Evolutionary conservation across 1,140 invertebrate species (phyloP).

Genomic region (Pogonomyrmex californicus): DNA sequence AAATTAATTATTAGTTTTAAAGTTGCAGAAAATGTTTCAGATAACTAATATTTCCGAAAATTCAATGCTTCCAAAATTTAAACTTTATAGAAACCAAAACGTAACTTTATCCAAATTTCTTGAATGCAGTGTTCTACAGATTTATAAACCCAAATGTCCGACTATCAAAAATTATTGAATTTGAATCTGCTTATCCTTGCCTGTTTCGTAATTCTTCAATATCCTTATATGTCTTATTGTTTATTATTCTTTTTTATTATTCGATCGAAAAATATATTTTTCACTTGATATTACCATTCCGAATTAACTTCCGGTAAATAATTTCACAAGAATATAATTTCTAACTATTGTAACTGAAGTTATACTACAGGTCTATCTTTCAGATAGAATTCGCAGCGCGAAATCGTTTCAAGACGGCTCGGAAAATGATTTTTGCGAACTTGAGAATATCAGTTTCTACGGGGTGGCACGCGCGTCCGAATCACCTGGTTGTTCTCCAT

Average conservation of each 20-base stretch:
- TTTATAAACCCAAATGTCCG: neutral
- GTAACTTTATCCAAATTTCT: neutral
- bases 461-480: constrained; percentile 77
- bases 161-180: too few relatives aligned
- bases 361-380: neutral
- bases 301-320: neutral
- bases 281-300: neutral
- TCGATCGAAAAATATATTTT: neutral
- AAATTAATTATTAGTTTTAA: neutral
- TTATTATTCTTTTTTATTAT: neutral
- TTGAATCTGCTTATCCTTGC: neutral
- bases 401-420: neutral
- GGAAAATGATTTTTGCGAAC: neutral
- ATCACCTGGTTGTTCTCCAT: constrained; percentile 79
- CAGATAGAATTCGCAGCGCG: neutral
- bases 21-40: neutral
- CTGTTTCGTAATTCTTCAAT: neutral
- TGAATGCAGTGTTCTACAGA: neutral
- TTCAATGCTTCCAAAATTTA: neutral
- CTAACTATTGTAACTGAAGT: neutral
- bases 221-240: neutral
- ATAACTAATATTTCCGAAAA: neutral
- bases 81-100: neutral
- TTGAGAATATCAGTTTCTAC: constrained; percentile 42
- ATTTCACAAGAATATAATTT: constrained; percentile 23